Evolutionary conservation across 2,888 invertebrate species (phyloP), one percentile per base, ranked within the genome.

Genomic region (Caenorhabditis macrosperma): DNA sequence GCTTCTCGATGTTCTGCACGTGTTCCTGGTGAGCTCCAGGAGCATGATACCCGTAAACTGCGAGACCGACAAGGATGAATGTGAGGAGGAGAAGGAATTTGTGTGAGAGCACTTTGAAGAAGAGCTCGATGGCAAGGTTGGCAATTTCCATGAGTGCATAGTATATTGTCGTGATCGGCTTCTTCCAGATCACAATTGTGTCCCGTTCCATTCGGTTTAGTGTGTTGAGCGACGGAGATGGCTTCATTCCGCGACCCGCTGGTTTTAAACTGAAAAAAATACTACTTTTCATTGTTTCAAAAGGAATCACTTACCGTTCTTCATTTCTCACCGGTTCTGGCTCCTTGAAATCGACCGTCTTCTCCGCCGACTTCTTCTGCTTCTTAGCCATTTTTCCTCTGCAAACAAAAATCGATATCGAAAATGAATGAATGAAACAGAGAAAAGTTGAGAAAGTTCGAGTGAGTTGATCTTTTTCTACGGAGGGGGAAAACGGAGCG

Each of bases 101-200:
- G 81, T 88, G 85, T 24, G 85, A 78, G 85, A 89, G 88, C 61
- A 91, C 84, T 64, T 82, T 81, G 15, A 59, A 60, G 26, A 87
- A 38, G 9, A 84, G 78, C 15, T 87, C 85, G 41, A 82, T 52
- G 12, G 63, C 12, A 15, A 86, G 57, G 61, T 82, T 76, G 10
- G 80, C 15, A 4, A 88, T 72, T 81, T 92, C 92, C 57, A 90
- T 68, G n/a, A 90, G n/a, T 48, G 91, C 92, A 84, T 92, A 92
- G 54, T 90, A 87, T 10, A 92, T 30, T 1, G 91, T 91, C 24
- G 82, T 84, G 10, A 91, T 57, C 17, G 92, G 92, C 20, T 88
- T 85, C 55, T 89, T 83, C 91, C 91, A 92, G 38, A 92, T 71
- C 1, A 91, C 91, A n/a, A 92, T 84, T 20, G 74, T 82, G n/a